phyloP scores from a whole-genome alignment of 1,140 invertebrate genomes.

The Macrostomum lignano region DNA sequence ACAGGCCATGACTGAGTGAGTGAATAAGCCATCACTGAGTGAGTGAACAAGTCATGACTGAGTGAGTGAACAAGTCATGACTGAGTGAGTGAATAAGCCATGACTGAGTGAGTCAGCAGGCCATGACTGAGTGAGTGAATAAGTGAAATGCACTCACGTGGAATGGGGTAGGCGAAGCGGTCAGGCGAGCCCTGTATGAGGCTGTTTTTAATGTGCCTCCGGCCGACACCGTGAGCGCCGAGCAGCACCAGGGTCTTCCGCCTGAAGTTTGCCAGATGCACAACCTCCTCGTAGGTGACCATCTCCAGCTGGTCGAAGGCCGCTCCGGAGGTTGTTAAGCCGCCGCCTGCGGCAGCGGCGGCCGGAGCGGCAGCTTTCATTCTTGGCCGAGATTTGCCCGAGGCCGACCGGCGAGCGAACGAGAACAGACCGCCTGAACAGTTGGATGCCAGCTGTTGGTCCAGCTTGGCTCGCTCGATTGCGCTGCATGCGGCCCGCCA shows the following conservation, averaged over 20 bases:
- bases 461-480: slow-evolving; percentile 47
- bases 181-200: slow-evolving; percentile 72
- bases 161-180: slow-evolving; percentile 86
- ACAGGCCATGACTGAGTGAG: too few species aligned
- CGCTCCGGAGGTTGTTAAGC: too few species aligned
- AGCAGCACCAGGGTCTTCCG: slow-evolving; percentile 29
- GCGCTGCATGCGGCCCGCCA: slow-evolving; percentile 74
- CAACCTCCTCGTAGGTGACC: slow-evolving; percentile 85
- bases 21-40: too few species aligned
- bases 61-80: too few species aligned
- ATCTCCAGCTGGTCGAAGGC: slow-evolving; percentile 40
- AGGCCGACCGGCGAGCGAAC: not conserved
- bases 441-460: not conserved
- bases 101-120: too few species aligned
- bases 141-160: slow-evolving; percentile 65
- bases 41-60: too few species aligned
- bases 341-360: too few species aligned
- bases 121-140: too few species aligned
- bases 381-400: too few species aligned
- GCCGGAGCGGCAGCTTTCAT: too few species aligned
- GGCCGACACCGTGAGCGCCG: slow-evolving; percentile 61
- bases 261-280: slow-evolving; percentile 51
- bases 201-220: slow-evolving; percentile 83
- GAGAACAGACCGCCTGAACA: slow-evolving; percentile 1
- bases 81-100: too few species aligned